Evolutionary conservation across 2,797 vertebrate genomes (phyloP), one percentile per base, ranked within the genome.

Genomic region (Coracias cyanogaster): DNA sequence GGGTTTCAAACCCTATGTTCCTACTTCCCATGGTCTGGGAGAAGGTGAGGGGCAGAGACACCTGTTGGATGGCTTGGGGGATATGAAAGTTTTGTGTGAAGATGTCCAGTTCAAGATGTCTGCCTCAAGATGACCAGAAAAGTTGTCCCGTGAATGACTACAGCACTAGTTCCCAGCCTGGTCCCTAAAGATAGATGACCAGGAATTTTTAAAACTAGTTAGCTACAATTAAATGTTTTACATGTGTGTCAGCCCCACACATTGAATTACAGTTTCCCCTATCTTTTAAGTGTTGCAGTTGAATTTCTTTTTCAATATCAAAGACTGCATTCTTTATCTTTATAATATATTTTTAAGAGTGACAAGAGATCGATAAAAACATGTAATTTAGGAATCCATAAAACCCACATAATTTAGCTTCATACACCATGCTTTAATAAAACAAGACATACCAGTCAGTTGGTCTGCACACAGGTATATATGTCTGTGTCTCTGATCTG

Each of bases 291-390:
- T 43, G 41, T 37, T 90, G 48, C 71, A 92, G 90, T 60, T 74
- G 82, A 89, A 77, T 85, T 95, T 92, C 86, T 80, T 91, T 91
- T 90, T 91, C 67, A 29, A 48, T 80, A 95, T 83, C 52, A 87
- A 95, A 92, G 67, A 57, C 81, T 81, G 29, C 29, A 69, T 87
- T 89, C 51, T 90, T 93, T 91, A 86, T 46, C 78, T 74, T 71
- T 0, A 0, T 61, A 85, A 86, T 88, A 45, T 67, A 84, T 86
- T 95, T 96, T 89, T 92, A 96, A 84, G 74, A 92, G 78, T 85
- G 88, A 87, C 69, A 61, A 86, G 94, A 93, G 95, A 94, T 95
- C 83, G 0, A 96, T 96, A 96, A 95, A 95, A 96, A n/a, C 52
- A n/a, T 82, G 65, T 93, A 92, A 94, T 94, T 96, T 85, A 87